Evolutionary conservation across 2,113 vertebrate genomes (phyloP), one percentile per base, ranked within the genome.

Genomic region (Acanthochromis polyacanthus): DNA sequence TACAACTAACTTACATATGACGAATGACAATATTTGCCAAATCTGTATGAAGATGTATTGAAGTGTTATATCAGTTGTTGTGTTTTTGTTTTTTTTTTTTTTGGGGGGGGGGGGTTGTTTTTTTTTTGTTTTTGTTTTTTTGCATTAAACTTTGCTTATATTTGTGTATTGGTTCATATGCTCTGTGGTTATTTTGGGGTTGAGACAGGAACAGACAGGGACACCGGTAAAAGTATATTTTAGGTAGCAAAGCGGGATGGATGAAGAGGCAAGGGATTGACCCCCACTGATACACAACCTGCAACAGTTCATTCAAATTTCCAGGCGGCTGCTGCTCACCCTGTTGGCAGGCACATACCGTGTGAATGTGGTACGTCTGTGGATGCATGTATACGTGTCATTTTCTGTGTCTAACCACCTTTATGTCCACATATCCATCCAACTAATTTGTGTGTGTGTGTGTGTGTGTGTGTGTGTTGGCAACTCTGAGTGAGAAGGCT

Each of bases 1-100:
- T 95, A 95, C 90, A 90, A 95, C 94, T 95, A 95, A 95, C 95
- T 94, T 94, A 93, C 94, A 87, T 94, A 94, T 90, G 91, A 90
- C 66, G 64, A 93, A 89, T 84, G 91, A 90, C 91, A 92, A 80
- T 93, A 94, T 91, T 91, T 93, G 92, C 88, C 91, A 91, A 83
- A 83, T 85, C 80, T 94, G 92, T 95, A 94, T 93, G 88, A 89
- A 88, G 73, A 84, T 82, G 81, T 92, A 91, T 68, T 90, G 90
- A 90, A 86, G 71, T 93, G 93, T 91, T 90, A 93, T 94, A 94
- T 91, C 83, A 86, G 72, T 92, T 89, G 88, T 93, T 92, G 89
- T 90, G 81, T 89, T n/a, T n/a, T n/a, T 91, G 30, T 32, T 32
- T 32, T 32, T 32, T 32, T 32, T 32, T 8, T 5, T 32, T 32